phyloP scores from a whole-genome alignment of 2,888 invertebrate genomes.

The Gandaritis pyraliata region DNA sequence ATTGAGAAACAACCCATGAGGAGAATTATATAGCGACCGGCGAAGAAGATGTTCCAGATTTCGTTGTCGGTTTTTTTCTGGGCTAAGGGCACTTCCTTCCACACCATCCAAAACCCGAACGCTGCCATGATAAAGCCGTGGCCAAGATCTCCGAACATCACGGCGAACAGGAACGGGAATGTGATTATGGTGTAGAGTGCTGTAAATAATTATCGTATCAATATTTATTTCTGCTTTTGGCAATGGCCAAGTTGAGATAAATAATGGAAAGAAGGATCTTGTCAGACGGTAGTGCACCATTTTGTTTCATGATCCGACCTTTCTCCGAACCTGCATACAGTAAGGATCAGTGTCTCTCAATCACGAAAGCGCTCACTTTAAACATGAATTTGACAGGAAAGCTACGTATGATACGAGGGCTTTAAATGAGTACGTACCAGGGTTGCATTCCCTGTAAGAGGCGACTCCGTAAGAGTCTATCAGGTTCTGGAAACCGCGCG shows the following conservation, averaged over 20 bases:
- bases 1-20: conserved; percentile 99
- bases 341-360: too few relatives aligned
- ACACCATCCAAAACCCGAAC: conserved; percentile 92
- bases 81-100: conserved; percentile 90
- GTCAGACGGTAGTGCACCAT: too few relatives aligned
- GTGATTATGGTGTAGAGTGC: conserved; percentile 95
- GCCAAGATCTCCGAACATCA: conserved; percentile 98
- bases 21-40: conserved; percentile 98
- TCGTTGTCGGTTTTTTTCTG: conserved; percentile 89
- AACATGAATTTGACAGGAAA: too few relatives aligned
- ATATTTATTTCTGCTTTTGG: not conserved
- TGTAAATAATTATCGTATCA: conserved; percentile 61
- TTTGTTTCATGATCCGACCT: too few relatives aligned
- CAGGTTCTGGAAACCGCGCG: conserved; percentile 95
- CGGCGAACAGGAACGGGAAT: conserved; percentile 97
- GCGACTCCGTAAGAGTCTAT: conserved; percentile 97
- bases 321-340: too few relatives aligned
- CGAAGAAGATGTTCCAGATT: conserved; percentile 99
- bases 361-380: too few relatives aligned
- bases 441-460: conserved; percentile 96
- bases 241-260: too few relatives aligned
- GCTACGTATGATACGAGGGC: not conserved
- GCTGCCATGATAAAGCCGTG: conserved; percentile 93
- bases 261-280: too few relatives aligned
- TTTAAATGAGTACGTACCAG: conserved; percentile 80